A percentile compares a stretch with the other conserved stretches of the same genome.
Conservation (phyloP, 2,888 invertebrate genomes). For the Eilema caniola region DNA sequence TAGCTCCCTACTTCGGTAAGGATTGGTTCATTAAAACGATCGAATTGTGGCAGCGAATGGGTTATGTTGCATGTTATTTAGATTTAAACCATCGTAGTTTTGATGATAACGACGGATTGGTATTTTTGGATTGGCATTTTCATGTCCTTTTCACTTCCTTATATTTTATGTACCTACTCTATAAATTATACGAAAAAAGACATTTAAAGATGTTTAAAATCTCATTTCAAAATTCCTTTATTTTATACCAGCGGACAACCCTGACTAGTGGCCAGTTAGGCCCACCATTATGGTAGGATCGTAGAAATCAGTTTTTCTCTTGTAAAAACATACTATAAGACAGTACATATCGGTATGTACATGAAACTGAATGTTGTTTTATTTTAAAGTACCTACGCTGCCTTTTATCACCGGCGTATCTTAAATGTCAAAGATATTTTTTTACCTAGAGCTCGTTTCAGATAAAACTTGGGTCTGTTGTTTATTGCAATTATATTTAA, state of each 20-base stretch:
- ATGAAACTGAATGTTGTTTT: background rate
- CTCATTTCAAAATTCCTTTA: too few species aligned
- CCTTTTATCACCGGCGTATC: background rate
- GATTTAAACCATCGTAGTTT: background rate
- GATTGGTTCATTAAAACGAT: background rate
- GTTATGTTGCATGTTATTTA: background rate
- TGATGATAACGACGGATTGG: background rate
- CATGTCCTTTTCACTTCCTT: background rate
- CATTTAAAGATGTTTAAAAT: too few species aligned
- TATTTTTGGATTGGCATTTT: too few species aligned
- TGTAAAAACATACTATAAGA: background rate
- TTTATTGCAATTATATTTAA: background rate
- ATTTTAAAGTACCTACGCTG: background rate
- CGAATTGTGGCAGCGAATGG: background rate
- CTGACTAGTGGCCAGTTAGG: too few species aligned
- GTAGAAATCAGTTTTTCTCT: background rate
- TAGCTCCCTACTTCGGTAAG: conserved; percentile 42
- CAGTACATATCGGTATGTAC: background rate
- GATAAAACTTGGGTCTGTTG: conserved; percentile 1
- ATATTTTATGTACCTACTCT: background rate
- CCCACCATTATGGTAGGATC: too few species aligned
- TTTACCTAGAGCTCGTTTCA: background rate
- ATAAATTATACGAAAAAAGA: background rate
- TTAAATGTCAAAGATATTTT: background rate
- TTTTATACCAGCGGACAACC: too few species aligned